Evolutionary conservation across 2,888 invertebrate genomes (phyloP).

Genomic region (Ceraclea dissimilis): DNA sequence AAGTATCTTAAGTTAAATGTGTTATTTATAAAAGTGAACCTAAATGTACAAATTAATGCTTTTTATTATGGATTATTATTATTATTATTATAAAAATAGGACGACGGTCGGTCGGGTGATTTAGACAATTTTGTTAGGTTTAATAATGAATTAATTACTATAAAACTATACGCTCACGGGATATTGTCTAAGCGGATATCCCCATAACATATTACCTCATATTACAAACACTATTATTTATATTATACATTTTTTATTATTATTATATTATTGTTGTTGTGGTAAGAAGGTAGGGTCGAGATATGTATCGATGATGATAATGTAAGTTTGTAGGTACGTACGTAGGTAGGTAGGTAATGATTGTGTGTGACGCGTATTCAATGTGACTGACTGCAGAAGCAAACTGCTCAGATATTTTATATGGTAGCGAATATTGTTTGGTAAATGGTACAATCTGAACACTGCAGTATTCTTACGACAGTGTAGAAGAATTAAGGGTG

Average conservation of each 20-base stretch:
- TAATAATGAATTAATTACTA: no score
- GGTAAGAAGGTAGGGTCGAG: background rate
- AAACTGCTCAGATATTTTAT: constrained; percentile 12
- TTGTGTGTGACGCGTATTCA: constrained; percentile 5
- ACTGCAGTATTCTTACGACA: no score
- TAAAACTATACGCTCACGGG: constrained; percentile 2
- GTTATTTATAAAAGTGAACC: background rate
- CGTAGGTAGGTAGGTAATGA: background rate
- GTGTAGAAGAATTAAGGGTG: no score
- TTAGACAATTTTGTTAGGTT: no score
- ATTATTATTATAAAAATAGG: background rate
- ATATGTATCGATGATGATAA: background rate
- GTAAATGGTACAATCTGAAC: no score
- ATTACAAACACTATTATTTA: constrained; percentile 16
- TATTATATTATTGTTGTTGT: constrained; percentile 1
- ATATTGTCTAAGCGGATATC: constrained; percentile 12
- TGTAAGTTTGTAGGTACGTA: no score
- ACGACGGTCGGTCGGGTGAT: background rate
- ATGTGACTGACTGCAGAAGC: constrained; percentile 18
- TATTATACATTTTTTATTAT: constrained; percentile 15
- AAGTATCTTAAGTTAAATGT: no score
- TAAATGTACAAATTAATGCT: constrained; percentile 16
- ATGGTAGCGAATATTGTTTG: no score
- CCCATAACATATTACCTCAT: constrained; percentile 25
- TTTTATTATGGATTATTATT: constrained; percentile 1